Conservation (phyloP, 1,140 invertebrate genomes). For the Hydropsyche tenuis region DNA sequence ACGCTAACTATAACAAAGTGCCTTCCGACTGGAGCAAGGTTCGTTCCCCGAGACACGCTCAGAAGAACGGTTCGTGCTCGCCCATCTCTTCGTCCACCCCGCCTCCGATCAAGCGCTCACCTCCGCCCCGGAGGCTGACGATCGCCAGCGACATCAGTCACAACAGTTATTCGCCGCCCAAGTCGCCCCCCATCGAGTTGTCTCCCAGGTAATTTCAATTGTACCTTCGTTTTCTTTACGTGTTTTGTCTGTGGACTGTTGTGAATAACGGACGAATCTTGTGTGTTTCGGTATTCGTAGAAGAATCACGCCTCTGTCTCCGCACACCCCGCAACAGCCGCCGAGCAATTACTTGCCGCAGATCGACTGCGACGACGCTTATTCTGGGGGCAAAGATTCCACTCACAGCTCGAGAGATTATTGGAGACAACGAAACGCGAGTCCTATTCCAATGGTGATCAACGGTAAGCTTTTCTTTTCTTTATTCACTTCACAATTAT, state of each 20-base stretch:
- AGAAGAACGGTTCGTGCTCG: conserved; percentile 62
- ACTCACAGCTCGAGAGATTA: conserved; percentile 54
- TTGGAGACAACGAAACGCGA: conserved; percentile 54
- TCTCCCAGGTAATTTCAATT: conserved; percentile 46
- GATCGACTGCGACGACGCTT: conserved; percentile 57
- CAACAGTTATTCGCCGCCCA: conserved; percentile 47
- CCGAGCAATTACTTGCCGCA: conserved; percentile 55
- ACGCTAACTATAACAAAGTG: conserved; percentile 55
- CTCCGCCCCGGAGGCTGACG: conserved; percentile 53
- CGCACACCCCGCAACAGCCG: conserved; percentile 58
- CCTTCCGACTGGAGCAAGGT: conserved; percentile 61
- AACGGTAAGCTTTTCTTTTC: conserved; percentile 51
- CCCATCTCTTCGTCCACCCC: conserved; percentile 68
- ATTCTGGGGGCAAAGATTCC: conserved; percentile 50
- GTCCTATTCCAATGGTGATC: conserved; percentile 55
- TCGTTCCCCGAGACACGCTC: conserved; percentile 56
- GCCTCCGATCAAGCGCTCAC: conserved; percentile 53
- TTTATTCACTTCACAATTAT: too few species aligned
- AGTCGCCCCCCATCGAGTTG: conserved; percentile 49
- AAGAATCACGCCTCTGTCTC: conserved; percentile 58
- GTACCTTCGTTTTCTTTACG: background rate
- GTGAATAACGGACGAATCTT: too few species aligned
- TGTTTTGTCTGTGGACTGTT: too few species aligned
- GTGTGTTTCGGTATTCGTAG: too few species aligned
- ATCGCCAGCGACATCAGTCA: conserved; percentile 51